Percentiles rank a stretch among this genome's conserved stretches.
These are phyloP conservation scores for Noctua pronuba DNA, from an alignment of 2,888 invertebrate species.

Conservation along the genomic window DNA sequence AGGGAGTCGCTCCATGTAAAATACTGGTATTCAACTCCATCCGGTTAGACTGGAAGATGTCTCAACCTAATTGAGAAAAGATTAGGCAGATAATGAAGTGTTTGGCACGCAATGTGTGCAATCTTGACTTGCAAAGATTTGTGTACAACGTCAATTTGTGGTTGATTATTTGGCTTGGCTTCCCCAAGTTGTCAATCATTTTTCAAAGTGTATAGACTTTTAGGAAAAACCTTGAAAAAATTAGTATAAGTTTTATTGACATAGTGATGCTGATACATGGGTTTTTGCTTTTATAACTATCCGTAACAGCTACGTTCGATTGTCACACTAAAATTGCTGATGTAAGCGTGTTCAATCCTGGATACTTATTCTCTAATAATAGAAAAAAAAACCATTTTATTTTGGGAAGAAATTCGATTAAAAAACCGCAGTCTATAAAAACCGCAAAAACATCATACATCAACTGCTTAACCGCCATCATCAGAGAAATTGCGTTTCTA, in stretches of 20 bases:
- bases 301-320: background rate
- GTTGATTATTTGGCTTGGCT: background rate
- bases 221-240: background rate
- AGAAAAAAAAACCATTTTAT: background rate
- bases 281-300: background rate
- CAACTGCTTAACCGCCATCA: conserved; percentile 18
- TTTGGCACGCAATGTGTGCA: background rate
- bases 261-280: background rate
- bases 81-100: background rate
- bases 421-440: background rate
- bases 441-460: conserved; percentile 5
- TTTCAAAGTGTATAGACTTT: background rate
- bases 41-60: too few relatives aligned
- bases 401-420: background rate
- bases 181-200: background rate
- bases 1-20: too few relatives aligned
- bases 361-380: background rate
- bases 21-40: too few relatives aligned
- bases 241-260: background rate
- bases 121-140: background rate
- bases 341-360: background rate
- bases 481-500: conserved; percentile 57
- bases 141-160: background rate
- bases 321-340: background rate
- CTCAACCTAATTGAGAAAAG: too few relatives aligned